Evolutionary conservation across 2,113 vertebrate species (phyloP), one percentile per base, ranked within the genome.

Genomic region (Sciurus niger): DNA sequence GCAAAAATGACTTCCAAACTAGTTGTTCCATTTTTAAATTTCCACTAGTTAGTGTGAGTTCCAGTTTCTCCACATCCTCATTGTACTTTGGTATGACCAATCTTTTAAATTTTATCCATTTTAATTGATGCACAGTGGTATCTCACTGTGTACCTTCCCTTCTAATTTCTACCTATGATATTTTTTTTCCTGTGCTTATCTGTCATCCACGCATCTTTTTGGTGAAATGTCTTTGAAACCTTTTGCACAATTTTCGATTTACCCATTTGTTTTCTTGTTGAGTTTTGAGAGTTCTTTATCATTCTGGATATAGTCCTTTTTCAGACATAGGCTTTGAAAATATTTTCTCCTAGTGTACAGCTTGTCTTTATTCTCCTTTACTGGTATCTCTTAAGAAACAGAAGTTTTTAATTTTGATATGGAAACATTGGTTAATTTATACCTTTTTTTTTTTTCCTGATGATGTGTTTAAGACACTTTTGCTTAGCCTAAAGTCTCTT

Each of bases 191-290:
- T 60, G 40, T 24, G 6, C 34, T 84, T 93, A 58, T 28, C 43
- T 25, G 22, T 53, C 60, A 73, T 46, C 43, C 83, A 5, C 32
- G 22, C 32, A 28, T 63, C 43, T 87, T 32, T 90, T 48, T 68
- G 77, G n/a, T 48, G 10, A 90, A 67, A 2, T 43, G 46, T 78
- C 32, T 73, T 17, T 72, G 24, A 90, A 77, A 82, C 3, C 65
- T 84, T 90, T 72, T 51, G 16, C 18, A 40, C 58, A 20, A 1
- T 48, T 48, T 90, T 82, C 68, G 60, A n/a, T 32, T 51, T 10
- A 87, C 37, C 43, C 79, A 28, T 60, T 65, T 67, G 22, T 34
- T 96, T 93, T 94, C 34, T 46, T 92, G 24, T 34, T 78, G 63
- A 58, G 17, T 55, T 74, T 86, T 79, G 65, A 63, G 17, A 84